Percentiles rank a stretch among this genome's conserved stretches.
phyloP scores from a whole-genome alignment of 2,113 vertebrate species.

The Notothenia coriiceps region DNA sequence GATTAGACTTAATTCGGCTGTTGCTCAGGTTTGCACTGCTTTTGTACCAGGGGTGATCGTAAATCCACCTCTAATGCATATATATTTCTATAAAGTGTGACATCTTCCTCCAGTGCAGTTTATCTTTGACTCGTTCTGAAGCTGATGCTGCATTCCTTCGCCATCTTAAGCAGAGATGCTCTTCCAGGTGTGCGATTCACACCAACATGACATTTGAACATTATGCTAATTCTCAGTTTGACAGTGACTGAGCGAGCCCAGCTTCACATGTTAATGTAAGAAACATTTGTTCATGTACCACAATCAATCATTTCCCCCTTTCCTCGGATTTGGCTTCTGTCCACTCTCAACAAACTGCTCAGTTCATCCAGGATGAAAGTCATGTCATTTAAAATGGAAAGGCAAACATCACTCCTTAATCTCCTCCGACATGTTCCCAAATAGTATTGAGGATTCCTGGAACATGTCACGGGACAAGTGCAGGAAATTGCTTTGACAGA shows the following conservation, averaged over 20 bases:
- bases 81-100: background rate
- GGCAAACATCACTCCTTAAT: constrained; percentile 24
- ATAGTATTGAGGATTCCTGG: constrained; percentile 1
- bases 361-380: constrained; percentile 9
- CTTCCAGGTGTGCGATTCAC: constrained; percentile 9
- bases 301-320: constrained; percentile 2
- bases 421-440: constrained; percentile 17
- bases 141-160: background rate
- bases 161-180: constrained; percentile 1
- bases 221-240: background rate
- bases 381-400: background rate
- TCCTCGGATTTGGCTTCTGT: background rate
- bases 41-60: background rate
- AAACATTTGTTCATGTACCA: background rate
- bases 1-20: background rate
- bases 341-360: constrained; percentile 9
- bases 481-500: constrained; percentile 31
- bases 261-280: background rate
- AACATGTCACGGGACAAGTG: constrained; percentile 22
- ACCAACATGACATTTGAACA: background rate
- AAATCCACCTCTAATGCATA: background rate
- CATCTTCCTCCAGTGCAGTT: background rate
- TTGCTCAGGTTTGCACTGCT: background rate
- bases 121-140: background rate
- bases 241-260: background rate